A percentile compares a stretch with the other conserved stretches of the same genome.
phyloP scores from a whole-genome alignment of 1,140 invertebrate genomes.

The Archivesica marissinica region DNA sequence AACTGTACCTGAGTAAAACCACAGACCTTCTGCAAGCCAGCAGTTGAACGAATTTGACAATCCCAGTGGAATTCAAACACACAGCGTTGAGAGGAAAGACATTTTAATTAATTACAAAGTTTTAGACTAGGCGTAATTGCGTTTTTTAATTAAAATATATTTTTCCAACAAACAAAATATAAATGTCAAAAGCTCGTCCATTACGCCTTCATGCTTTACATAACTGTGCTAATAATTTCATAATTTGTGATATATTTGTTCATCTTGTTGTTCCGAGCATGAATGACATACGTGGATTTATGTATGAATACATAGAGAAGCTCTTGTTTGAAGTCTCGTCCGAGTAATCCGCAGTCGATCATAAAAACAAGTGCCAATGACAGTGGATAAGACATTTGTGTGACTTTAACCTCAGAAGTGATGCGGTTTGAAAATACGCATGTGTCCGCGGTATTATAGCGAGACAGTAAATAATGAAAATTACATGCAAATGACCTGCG shows the following conservation, averaged over 20 bases:
- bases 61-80: too few relatives aligned
- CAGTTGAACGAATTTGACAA: too few relatives aligned
- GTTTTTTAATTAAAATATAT: too few relatives aligned
- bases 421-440: neutral
- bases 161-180: too few relatives aligned
- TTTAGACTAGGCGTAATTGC: too few relatives aligned
- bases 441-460: neutral
- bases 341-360: neutral
- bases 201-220: too few relatives aligned
- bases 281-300: neutral
- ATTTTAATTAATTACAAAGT: too few relatives aligned
- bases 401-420: neutral
- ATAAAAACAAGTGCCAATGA: neutral
- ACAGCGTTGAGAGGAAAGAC: too few relatives aligned
- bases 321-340: neutral
- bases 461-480: neutral
- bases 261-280: neutral
- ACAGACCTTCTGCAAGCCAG: too few relatives aligned
- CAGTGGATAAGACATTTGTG: neutral
- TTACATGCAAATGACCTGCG: neutral
- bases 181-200: too few relatives aligned
- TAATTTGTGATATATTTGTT: slow-evolving; percentile 2
- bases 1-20: too few relatives aligned
- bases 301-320: neutral
- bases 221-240: neutral